These are phyloP conservation scores for Ctenodactylus gundi DNA, from an alignment of 2,113 vertebrate genomes.

Conservation along the genomic window DNA sequence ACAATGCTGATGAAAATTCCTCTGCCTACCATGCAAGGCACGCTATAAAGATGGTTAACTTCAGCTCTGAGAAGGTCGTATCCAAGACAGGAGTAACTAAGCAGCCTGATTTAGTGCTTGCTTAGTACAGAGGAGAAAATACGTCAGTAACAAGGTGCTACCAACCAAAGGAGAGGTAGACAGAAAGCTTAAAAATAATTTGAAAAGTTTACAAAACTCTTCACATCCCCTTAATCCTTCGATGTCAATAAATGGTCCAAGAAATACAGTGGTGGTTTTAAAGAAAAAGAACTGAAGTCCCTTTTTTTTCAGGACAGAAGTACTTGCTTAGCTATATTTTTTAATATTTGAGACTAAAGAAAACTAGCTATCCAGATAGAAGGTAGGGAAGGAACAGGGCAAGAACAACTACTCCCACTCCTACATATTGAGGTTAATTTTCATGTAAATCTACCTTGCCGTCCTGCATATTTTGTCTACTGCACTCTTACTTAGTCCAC, in stretches of 20 bases:
- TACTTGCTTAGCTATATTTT: constrained; percentile 43
- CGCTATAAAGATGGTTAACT: not conserved
- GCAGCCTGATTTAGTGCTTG: constrained; percentile 49
- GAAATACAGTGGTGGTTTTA: constrained; percentile 68
- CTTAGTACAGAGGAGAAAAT: constrained; percentile 56
- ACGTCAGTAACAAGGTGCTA: constrained; percentile 60
- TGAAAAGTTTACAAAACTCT: constrained; percentile 69
- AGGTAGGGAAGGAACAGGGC: not conserved
- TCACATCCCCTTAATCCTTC: constrained; percentile 66
- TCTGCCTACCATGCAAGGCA: constrained; percentile 10
- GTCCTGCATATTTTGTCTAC: not conserved
- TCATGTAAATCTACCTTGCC: not conserved
- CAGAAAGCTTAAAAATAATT: constrained; percentile 68
- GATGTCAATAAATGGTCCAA: constrained; percentile 67
- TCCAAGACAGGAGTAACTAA: constrained; percentile 50
- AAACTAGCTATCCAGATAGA: not conserved
- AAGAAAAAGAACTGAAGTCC: constrained; percentile 55
- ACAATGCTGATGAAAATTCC: constrained; percentile 16
- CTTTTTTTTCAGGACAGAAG: constrained; percentile 61
- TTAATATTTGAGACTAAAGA: constrained; percentile 31
- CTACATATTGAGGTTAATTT: not conserved
- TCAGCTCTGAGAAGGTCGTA: constrained; percentile 24
- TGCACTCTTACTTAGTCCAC: not conserved
- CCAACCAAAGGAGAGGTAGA: not conserved
- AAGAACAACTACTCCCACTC: not conserved